These are phyloP conservation scores for Panagrolaimus sp. DNA, from an alignment of 1,140 invertebrate species.

Conservation along the genomic window DNA sequence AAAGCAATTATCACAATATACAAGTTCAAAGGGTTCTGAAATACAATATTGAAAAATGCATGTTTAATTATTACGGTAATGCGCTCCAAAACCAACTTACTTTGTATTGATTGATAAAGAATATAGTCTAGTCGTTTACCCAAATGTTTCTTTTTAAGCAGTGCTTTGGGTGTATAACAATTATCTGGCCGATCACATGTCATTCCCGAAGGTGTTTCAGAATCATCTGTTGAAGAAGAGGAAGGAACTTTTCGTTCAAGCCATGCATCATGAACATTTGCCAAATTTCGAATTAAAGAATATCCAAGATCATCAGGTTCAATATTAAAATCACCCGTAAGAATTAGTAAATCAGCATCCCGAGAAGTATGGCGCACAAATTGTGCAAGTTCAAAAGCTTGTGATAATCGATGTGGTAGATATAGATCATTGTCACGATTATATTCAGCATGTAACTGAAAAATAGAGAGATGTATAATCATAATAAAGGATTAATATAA, in stretches of 20 bases:
- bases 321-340: constrained; percentile 87
- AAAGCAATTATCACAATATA: constrained; percentile 63
- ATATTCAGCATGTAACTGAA: constrained; percentile 89
- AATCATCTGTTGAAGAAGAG: constrained; percentile 24
- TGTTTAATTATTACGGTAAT: too few relatives aligned
- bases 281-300: constrained; percentile 62
- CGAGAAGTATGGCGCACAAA: constrained; percentile 77
- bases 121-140: constrained; percentile 88
- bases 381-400: constrained; percentile 87
- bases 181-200: constrained; percentile 78
- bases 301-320: constrained; percentile 79
- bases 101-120: constrained; percentile 64
- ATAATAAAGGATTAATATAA: constrained; percentile 14
- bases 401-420: constrained; percentile 76
- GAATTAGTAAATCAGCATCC: constrained; percentile 72
- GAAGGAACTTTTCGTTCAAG: constrained; percentile 39
- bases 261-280: constrained; percentile 62
- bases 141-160: constrained; percentile 64
- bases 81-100: constrained; percentile 45
- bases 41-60: too few relatives aligned
- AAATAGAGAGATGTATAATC: constrained; percentile 12
- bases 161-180: constrained; percentile 68
- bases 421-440: constrained; percentile 77
- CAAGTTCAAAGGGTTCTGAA: constrained; percentile 18
- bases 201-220: constrained; percentile 59